A percentile compares a stretch with the other conserved stretches of the same genome.
phyloP scores from a whole-genome alignment of 2,113 vertebrate species.

The Morphnarchus princeps region DNA sequence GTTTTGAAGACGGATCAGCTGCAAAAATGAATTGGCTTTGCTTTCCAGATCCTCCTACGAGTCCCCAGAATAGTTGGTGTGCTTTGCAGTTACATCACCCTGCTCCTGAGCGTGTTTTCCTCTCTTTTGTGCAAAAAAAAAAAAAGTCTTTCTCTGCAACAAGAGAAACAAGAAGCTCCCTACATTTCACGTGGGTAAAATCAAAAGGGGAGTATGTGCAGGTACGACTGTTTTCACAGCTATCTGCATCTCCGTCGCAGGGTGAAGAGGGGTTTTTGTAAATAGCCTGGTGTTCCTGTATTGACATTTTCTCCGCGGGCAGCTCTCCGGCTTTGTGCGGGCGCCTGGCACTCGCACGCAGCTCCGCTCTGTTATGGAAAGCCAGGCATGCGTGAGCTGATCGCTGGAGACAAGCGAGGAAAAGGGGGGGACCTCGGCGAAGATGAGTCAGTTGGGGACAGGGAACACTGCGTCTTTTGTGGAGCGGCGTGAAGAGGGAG shows the following conservation, averaged over 20 bases:
- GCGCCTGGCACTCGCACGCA: constrained; percentile 23
- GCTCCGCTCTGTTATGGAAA: constrained; percentile 41
- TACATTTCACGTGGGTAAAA: neutral
- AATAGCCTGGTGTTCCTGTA: neutral
- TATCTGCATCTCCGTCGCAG: neutral
- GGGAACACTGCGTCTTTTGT: constrained; percentile 53
- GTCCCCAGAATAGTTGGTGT: constrained; percentile 16
- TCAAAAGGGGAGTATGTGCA: neutral
- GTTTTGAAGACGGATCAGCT: constrained; percentile 15
- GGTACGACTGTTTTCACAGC: neutral
- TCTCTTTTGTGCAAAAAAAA: neutral
- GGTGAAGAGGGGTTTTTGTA: neutral
- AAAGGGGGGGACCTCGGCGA: neutral
- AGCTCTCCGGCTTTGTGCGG: constrained; percentile 23
- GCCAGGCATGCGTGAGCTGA: constrained; percentile 63
- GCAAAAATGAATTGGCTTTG: constrained; percentile 14
- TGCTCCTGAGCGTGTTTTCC: neutral
- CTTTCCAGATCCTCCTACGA: constrained; percentile 20
- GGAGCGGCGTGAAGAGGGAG: neutral
- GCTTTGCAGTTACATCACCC: neutral
- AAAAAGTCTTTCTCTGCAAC: neutral
- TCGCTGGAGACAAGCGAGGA: constrained; percentile 43
- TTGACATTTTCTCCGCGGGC: constrained; percentile 19
- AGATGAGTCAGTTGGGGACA: constrained; percentile 60
- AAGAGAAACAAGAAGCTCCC: neutral